Conservation (phyloP, 2,797 vertebrate genomes). For the Sebastes nivosus region DNA sequence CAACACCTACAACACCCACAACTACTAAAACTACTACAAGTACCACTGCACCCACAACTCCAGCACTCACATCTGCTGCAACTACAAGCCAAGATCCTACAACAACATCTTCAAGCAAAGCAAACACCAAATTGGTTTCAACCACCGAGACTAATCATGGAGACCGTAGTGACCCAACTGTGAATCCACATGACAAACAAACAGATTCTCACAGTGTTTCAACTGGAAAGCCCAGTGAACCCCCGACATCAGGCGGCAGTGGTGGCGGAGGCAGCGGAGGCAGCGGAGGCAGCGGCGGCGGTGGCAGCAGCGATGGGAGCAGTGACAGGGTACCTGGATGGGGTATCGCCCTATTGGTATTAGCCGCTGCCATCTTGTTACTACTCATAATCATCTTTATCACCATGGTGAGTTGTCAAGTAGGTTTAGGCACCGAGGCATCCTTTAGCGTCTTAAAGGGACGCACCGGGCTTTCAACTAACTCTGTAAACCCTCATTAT, state of each 20-base stretch:
- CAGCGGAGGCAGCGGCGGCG: not conserved
- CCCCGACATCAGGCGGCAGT: not conserved
- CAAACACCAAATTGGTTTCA: not conserved
- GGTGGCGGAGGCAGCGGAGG: not conserved
- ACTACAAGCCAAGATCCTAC: not conserved
- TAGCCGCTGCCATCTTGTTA: constrained; percentile 64
- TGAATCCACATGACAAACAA: not conserved
- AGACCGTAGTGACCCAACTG: not conserved
- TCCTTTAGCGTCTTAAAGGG: too few relatives aligned
- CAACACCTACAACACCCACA: not conserved
- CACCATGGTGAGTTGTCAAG: constrained; percentile 64
- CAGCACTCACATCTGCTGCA: not conserved
- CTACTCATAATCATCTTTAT: constrained; percentile 73
- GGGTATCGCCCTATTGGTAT: constrained; percentile 73
- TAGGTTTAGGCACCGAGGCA: not conserved
- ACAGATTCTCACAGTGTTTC: not conserved
- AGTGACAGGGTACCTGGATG: constrained; percentile 61
- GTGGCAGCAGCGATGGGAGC: not conserved
- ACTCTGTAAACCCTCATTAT: too few relatives aligned
- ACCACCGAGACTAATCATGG: not conserved
- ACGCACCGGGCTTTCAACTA: too few relatives aligned
- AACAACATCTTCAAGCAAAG: not conserved
- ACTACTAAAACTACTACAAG: not conserved
- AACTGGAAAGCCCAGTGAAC: not conserved
- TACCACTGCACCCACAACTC: not conserved